Evolutionary conservation across 2,888 invertebrate species (phyloP), one percentile per base, ranked within the genome.

Genomic region (Ephialtes manifestator): DNA sequence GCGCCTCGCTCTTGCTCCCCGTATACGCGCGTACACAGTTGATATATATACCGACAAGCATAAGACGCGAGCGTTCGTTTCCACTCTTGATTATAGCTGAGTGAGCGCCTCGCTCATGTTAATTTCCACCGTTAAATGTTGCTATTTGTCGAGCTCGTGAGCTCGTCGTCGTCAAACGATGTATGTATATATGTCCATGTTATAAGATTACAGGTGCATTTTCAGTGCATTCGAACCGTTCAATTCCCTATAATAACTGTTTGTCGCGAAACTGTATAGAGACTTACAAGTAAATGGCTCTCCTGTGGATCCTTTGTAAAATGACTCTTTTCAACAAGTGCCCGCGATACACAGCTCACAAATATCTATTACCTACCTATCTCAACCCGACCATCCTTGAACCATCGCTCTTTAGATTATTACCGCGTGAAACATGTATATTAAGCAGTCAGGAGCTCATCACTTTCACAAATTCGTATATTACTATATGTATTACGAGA

Each of bases 71-170:
- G 75, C 60, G 65, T 83, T 85, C 79, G 78, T 83, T 87, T 81
- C 78, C 78, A 79, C 63, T 58, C 75, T 68, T 85, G 85, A 81
- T 83, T 77, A 82, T 80, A 84, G 51, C 46, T 79, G 58, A 72
- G 74, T 65, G 48, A 58, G 70, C 80, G 72, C 75, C 15, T 39
- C 67, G 67, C 81, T 80, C 83, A 77, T 68, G 63, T 83, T 84
- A 86, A 87, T 85, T 87, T 84, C 67, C 82, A 76, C 75, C 72
- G 82, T 84, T 84, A 83, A 87, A 87, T 84, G 84, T 84, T 84
- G 86, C 84, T 83, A 84, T 83, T 87, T 84, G 86, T 84, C 85
- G 70, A 55, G 74, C n/a, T 68, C 46, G 72, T 53, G 55, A 74
- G 43, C 74, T 67, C 74, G 70, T 63, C 74, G 74, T 63, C 18